Evolutionary conservation across 2,113 vertebrate species (phyloP).

Genomic region (Hypomesus transpacificus): DNA sequence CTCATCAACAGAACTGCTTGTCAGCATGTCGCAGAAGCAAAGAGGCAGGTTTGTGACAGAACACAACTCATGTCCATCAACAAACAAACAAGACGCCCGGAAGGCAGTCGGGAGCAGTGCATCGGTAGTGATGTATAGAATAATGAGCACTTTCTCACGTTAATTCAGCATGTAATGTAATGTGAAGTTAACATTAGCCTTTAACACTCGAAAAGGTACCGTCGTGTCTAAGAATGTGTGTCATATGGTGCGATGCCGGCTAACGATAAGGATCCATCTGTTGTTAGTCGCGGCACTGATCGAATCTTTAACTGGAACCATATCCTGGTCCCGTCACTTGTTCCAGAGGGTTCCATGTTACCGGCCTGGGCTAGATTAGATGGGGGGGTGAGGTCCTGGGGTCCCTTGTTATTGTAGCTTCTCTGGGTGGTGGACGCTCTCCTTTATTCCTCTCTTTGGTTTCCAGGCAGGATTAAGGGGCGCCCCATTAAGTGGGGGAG

Average conservation of each 20-base stretch:
- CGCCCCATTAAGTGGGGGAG: background rate
- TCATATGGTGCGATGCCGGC: conserved; percentile 55
- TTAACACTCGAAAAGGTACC: conserved; percentile 60
- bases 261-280: conserved; percentile 75
- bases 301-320: conserved; percentile 52
- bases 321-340: conserved; percentile 48
- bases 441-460: conserved; percentile 72
- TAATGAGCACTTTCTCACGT: conserved; percentile 23
- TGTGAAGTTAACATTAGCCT: conserved; percentile 59
- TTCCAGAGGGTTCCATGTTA: conserved; percentile 30
- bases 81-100: background rate
- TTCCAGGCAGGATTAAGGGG: conserved; percentile 68
- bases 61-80: too few relatives aligned
- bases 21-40: too few relatives aligned
- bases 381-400: conserved; percentile 38
- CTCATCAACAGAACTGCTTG: too few relatives aligned
- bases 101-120: conserved; percentile 3
- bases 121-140: conserved; percentile 9
- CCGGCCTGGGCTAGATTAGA: conserved; percentile 51
- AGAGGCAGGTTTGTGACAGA: too few relatives aligned
- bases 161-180: conserved; percentile 61
- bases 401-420: conserved; percentile 65
- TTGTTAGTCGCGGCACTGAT: conserved; percentile 60
- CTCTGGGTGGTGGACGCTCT: conserved; percentile 48
- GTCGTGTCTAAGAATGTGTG: conserved; percentile 73